Evolutionary conservation across 2,113 vertebrate genomes (phyloP), one percentile per base, ranked within the genome.

Genomic region (Xyliphius kryptos): DNA sequence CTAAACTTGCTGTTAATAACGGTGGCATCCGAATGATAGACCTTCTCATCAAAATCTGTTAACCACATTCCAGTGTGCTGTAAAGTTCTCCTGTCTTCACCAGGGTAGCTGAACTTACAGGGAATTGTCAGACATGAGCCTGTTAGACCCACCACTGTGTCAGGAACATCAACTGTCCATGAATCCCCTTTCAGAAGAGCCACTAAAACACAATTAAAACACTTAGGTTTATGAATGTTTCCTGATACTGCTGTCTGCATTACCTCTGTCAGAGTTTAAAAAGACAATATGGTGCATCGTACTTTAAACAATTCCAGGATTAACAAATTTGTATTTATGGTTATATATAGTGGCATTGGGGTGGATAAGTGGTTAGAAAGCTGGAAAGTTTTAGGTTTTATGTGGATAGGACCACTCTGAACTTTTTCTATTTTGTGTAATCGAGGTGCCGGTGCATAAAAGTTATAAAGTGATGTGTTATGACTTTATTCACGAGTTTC

Each of bases 91-190:
- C 0, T 60, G 1, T 1, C 1, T 15, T 50, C n/a, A 53, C 66
- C 21, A 40, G 82, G 83, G 51, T 81, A 83, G 21, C 46, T 52
- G 61, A 57, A 88, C 0, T 68, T 63, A 73, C 86, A 88, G 32
- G 84, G 83, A 55, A 86, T 80, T 26, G 79, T 76, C 50, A 86
- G 77, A 50, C 85, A 86, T 1, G 82, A 86, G 2, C 79, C 82
- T 1, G 11, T 36, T 9, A 86, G 69, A 36, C 82, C 84, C 51
- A 74, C 57, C 0, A 86, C 63, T 17, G 71, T 22, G 5, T 66
- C 16, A 0, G 80, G 81, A 7, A 82, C 13, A 1, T 52, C 3
- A 6, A 48, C n/a, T 3, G 53, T 72, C 86, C 86, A 88, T 16
- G 60, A 37, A 0, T 76, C 73, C 0, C 50, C 37, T 52, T 75